Evolutionary conservation across 2,888 invertebrate species (phyloP).

Genomic region (Macrophya alboannulata): DNA sequence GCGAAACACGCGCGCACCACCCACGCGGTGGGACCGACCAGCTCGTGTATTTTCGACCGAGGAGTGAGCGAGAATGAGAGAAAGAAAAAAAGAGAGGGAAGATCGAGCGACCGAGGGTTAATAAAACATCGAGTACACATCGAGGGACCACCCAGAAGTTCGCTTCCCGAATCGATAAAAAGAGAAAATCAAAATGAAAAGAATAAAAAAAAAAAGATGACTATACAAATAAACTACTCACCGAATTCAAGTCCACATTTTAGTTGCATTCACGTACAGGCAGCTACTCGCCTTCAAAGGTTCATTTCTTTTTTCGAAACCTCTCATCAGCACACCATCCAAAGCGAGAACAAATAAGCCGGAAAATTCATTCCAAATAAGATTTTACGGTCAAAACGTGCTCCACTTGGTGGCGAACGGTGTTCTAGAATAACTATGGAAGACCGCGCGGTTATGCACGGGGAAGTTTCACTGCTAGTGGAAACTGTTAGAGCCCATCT

Average conservation of each 20-base stretch:
- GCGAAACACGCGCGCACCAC: constrained; percentile 73
- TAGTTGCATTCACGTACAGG: constrained; percentile 32
- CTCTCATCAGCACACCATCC: background rate
- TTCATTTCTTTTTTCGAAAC: constrained; percentile 65
- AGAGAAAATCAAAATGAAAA: constrained; percentile 21
- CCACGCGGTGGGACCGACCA: constrained; percentile 70
- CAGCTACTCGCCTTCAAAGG: constrained; percentile 55
- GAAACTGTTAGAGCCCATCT: constrained; percentile 38
- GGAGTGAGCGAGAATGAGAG: constrained; percentile 58
- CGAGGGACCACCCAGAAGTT: constrained; percentile 72
- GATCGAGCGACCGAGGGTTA: constrained; percentile 66
- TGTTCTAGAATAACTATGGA: constrained; percentile 16
- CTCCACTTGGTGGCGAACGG: background rate
- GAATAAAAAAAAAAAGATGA: background rate
- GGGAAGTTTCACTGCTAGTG: constrained; percentile 34
- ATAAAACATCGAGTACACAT: constrained; percentile 63
- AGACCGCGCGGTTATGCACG: background rate
- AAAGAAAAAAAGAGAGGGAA: constrained; percentile 57
- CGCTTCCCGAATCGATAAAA: constrained; percentile 74
- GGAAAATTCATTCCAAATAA: constrained; percentile 41
- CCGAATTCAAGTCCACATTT: constrained; percentile 6
- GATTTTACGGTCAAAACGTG: constrained; percentile 47
- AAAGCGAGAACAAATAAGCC: background rate
- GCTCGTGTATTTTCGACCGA: constrained; percentile 74
- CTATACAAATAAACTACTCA: constrained; percentile 27